Percentiles rank a stretch among this genome's conserved stretches.
Evolutionary conservation across 2,888 invertebrate genomes (phyloP).

Genomic region (Callyntrura guangdongensis): DNA sequence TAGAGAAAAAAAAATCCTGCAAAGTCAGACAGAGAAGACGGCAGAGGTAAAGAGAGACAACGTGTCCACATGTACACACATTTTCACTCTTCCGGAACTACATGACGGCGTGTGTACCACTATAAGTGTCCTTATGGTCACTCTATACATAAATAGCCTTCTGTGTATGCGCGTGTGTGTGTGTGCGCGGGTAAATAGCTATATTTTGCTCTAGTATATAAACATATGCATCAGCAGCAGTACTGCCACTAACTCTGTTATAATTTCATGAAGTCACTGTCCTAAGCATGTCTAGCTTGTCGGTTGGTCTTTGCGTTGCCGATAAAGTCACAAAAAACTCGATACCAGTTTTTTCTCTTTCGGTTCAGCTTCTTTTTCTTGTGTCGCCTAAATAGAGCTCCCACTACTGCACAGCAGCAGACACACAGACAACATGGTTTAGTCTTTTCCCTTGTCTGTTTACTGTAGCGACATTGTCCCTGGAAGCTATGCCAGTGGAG

Average conservation of each 20-base stretch:
- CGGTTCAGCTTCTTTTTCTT: conserved; percentile 39
- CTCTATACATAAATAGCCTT: conserved; percentile 27
- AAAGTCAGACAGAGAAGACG: neutral
- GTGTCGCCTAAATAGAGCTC: conserved; percentile 6
- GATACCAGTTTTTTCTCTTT: conserved; percentile 58
- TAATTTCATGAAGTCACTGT: conserved; percentile 77
- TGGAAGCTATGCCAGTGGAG: conserved; percentile 16
- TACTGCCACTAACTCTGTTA: conserved; percentile 58
- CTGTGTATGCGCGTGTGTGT: no score
- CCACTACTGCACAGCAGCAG: neutral
- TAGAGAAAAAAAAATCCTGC: neutral
- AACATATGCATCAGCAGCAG: neutral
- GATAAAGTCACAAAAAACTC: conserved; percentile 79
- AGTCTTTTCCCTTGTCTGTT: conserved; percentile 54
- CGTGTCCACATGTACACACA: conserved; percentile 21
- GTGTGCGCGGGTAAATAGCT: neutral
- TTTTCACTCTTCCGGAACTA: conserved; percentile 44
- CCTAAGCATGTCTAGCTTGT: conserved; percentile 54
- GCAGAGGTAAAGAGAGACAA: conserved; percentile 4
- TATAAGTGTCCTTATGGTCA: no score
- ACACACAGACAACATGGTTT: conserved; percentile 42
- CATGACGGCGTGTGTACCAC: conserved; percentile 1
- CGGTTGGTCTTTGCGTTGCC: conserved; percentile 71
- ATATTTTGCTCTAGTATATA: neutral
- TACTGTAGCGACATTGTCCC: conserved; percentile 20